A percentile compares a stretch with the other conserved stretches of the same genome.
These are phyloP conservation scores for Galerucella calmariensis DNA, from an alignment of 2,888 invertebrate genomes.

Conservation along the genomic window DNA sequence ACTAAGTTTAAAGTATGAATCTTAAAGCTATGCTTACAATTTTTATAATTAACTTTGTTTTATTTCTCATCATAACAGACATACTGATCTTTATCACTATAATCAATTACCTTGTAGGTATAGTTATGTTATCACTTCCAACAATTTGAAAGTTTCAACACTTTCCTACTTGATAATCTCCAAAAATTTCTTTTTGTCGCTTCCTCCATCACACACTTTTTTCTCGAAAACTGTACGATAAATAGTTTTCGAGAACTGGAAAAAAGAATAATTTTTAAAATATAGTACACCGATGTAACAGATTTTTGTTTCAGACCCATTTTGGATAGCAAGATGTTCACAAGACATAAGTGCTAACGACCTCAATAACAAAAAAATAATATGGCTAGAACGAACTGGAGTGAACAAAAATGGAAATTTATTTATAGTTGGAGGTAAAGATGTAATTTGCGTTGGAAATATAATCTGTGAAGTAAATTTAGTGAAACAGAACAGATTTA, in stretches of 20 bases:
- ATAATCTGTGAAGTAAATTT: not conserved
- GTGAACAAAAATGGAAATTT: not conserved
- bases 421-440: not conserved
- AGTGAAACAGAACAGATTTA: not conserved
- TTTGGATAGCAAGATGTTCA: constrained; percentile 6
- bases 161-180: not conserved
- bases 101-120: no score
- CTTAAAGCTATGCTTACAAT: no score
- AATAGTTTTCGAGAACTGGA: not conserved
- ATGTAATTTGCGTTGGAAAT: not conserved
- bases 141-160: no score
- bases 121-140: no score
- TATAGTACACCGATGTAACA: not conserved
- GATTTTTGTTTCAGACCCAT: not conserved
- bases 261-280: not conserved
- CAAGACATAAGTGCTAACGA: not conserved
- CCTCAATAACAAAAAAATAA: not conserved
- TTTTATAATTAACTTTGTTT: no score
- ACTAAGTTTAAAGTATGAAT: no score
- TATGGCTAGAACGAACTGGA: constrained; percentile 1
- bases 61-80: no score
- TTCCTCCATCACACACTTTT: not conserved
- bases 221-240: not conserved
- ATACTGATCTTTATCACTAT: no score
- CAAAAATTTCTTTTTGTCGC: not conserved